Evolutionary conservation across 2,888 invertebrate genomes (phyloP), one percentile per base, ranked within the genome.

Genomic region (Eupithecia inturbata): DNA sequence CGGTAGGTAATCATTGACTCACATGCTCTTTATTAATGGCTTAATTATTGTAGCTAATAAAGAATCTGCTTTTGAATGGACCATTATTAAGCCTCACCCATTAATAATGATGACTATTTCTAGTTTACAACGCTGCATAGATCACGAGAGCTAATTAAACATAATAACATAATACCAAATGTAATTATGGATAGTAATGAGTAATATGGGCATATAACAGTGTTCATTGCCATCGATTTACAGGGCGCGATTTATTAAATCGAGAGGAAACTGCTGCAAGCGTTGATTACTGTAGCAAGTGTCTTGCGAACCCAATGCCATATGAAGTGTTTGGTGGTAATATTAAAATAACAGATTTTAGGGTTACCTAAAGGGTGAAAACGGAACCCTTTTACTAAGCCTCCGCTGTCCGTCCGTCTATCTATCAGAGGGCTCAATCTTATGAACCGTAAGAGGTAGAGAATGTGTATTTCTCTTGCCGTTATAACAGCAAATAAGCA

Each of bases 121-220:
- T 60, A 22, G 71, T 60, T 73, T 71, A 74, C 71, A 69, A 66
- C 64, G 53, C 71, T 69, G 62, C 74, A 78, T 77, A 76, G 71
- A 73, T 74, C 78, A 77, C 77, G 63, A 72, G 70, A 67, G 76
- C 82, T 88, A 87, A 89, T 88, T 86, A 88, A 80, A 82, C 81
- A 81, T 89, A 89, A 89, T 90, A 88, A 86, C 86, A 86, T 89
- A 85, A 89, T 89, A 88, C 84, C 81, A 75, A 86, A 87, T 82
- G 89, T 89, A 91, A 92, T 92, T 91, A 91, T 84, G 79, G 82
- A 73, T 41, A 49, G 71, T 77, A 72, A 74, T 74, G 57, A 74
- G 63, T n/a, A 33, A 64, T 62, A 22, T 57, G 57, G n/a, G 31
- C 31, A 31, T 64, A 10, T 14, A 26, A 63, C 10, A 71, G 64